Conservation (phyloP, 2,888 invertebrate genomes). For the Mylabris sibirica region DNA sequence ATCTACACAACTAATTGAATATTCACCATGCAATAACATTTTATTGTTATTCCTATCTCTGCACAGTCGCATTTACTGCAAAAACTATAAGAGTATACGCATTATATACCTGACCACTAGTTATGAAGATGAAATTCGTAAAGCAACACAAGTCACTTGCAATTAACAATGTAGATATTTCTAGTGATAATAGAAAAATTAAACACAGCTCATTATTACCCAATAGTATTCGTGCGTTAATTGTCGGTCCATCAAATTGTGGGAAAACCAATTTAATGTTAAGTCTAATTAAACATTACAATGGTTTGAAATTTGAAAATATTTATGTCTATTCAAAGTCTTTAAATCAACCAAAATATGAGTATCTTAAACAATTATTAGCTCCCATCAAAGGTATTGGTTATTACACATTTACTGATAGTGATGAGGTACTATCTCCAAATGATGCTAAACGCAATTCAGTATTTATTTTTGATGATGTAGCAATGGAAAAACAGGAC, state of each 20-base stretch:
- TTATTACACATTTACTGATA: constrained; percentile 40
- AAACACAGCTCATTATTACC: constrained; percentile 49
- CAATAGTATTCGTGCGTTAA: constrained; percentile 42
- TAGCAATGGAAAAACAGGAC: constrained; percentile 51
- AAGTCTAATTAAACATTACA: constrained; percentile 47
- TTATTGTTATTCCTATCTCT: background rate
- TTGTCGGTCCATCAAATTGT: constrained; percentile 53
- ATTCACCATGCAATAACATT: constrained; percentile 16
- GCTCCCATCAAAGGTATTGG: constrained; percentile 39
- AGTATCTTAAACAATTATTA: constrained; percentile 41
- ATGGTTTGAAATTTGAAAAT: constrained; percentile 55
- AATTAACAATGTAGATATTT: background rate
- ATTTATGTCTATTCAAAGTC: constrained; percentile 53
- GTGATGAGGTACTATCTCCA: constrained; percentile 40
- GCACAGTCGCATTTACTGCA: background rate
- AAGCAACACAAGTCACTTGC: background rate
- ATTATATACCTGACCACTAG: constrained; percentile 15
- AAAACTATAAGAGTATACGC: constrained; percentile 16
- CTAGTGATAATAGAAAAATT: background rate
- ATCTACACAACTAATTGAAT: background rate
- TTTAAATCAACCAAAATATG: constrained; percentile 49
- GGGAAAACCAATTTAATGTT: constrained; percentile 56
- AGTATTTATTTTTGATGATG: constrained; percentile 57
- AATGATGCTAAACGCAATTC: constrained; percentile 45
- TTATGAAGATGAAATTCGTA: background rate